A percentile compares a stretch with the other conserved stretches of the same genome.
phyloP scores from a whole-genome alignment of 2,113 vertebrate species.

The Bufo bufo region DNA sequence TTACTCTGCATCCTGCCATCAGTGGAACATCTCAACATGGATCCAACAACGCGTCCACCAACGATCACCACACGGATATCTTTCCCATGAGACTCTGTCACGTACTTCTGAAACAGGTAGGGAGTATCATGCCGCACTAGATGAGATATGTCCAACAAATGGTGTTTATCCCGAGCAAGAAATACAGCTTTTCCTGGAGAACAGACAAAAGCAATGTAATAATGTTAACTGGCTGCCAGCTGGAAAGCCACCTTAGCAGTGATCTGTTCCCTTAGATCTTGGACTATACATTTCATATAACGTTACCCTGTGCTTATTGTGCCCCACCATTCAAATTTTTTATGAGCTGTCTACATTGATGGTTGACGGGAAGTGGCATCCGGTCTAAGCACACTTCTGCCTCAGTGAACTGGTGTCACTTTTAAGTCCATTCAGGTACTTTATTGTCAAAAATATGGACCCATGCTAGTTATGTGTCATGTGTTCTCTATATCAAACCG shows the following conservation, averaged over 20 bases:
- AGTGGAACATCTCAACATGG: slow-evolving; percentile 88
- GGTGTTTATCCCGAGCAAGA: slow-evolving; percentile 87
- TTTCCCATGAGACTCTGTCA: slow-evolving; percentile 88
- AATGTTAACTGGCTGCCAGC: neutral
- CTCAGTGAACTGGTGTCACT: too few species aligned
- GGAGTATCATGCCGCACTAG: slow-evolving; percentile 87
- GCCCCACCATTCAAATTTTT: neutral
- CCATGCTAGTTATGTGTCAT: neutral
- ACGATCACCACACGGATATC: slow-evolving; percentile 89
- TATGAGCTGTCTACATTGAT: neutral
- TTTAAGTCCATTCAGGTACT: neutral
- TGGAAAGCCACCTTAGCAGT: neutral
- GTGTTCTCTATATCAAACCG: neutral
- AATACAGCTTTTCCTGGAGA: slow-evolving; percentile 86
- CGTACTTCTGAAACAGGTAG: slow-evolving; percentile 91
- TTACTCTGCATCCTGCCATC: slow-evolving; percentile 93
- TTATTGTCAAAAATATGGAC: neutral
- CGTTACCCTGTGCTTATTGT: neutral
- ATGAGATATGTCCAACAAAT: slow-evolving; percentile 87
- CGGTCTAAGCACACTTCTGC: neutral
- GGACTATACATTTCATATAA: neutral
- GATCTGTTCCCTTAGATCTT: neutral
- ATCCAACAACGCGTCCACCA: slow-evolving; percentile 85
- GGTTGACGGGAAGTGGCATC: neutral
- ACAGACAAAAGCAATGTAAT: slow-evolving; percentile 44